Base-by-base conservation (phyloP, 2,888 invertebrate genomes). In the Nomada ruficornis region DNA sequence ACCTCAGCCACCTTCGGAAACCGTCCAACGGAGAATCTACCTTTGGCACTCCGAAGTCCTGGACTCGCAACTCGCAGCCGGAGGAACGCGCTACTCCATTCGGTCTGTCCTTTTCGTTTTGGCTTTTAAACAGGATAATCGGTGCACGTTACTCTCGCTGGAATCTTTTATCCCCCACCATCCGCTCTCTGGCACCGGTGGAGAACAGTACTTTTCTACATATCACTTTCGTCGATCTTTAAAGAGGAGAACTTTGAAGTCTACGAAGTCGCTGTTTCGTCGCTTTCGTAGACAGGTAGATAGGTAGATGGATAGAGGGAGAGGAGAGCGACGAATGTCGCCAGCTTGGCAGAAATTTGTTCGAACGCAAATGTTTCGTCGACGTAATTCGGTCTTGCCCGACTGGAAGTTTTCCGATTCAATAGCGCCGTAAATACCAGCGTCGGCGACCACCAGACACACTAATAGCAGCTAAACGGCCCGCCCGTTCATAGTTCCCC, bases 11-110 rank as follows among this genome's bases (percentile, higher is more conserved):
- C 42, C 44, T 50, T 18, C 44, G 52, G 52, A 71, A 75, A 62
- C 67, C 75, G 67, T 62, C 67, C 80, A 67, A 55, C 63, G 50
- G 82, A 23, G 69, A 73, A 69, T 80, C 52, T 68, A 69, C 69
- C 74, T 82, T 82, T 42, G 44, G 42, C 70, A 55, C 79, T 73
- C 68, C 63, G 18, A 42, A 59, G 26, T 29, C 50, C 10, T 15
- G 63, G 50, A 50, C 59, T 76, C 55, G 52, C 52, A 26, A 11
- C 60, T 77, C 70, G 23, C 69, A 20, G 67, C 42, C 29, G 50
- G 42, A 13, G 55, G 55, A 60, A 79, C 81, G 42, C 47, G 70
- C 15, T 36, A 18, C 60, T 78, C 62, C 29, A 80, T 80, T 57
- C 68, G 18, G 20, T 55, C 5, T 20, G 36, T 26, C 54, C 78